A percentile compares a stretch with the other conserved stretches of the same genome.
phyloP scores from a whole-genome alignment of 2,888 invertebrate species.

The Leptura quadrifasciata region DNA sequence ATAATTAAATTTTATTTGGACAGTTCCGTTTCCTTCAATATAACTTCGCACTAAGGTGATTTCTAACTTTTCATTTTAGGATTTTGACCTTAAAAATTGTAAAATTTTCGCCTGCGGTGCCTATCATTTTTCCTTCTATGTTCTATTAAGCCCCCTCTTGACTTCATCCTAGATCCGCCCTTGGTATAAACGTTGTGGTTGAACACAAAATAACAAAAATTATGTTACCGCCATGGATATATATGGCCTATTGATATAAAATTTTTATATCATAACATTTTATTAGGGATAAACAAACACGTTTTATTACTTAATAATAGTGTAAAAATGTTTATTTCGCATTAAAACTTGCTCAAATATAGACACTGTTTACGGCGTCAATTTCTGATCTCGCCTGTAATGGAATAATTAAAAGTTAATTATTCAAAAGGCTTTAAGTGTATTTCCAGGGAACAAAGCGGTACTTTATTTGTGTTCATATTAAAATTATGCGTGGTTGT shows the following conservation, averaged over 20 bases:
- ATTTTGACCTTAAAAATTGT: no score
- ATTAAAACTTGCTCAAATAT: conserved; percentile 24
- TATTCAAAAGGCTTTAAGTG: conserved; percentile 29
- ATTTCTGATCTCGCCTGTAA: conserved; percentile 14
- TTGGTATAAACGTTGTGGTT: no score
- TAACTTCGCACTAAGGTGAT: no score
- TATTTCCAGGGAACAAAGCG: conserved; percentile 27
- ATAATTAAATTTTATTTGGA: no score
- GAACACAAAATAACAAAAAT: no score
- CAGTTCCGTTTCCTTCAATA: no score
- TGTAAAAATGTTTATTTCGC: conserved; percentile 30
- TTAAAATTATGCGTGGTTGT: conserved; percentile 9
- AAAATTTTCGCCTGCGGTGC: no score
- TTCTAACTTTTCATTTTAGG: no score
- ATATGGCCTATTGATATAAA: neutral
- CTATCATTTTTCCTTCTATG: no score
- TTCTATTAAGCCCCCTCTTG: no score
- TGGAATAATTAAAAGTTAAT: conserved; percentile 35
- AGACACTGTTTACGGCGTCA: conserved; percentile 21
- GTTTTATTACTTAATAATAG: conserved; percentile 19
- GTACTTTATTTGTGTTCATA: conserved; percentile 14
- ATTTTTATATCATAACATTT: neutral
- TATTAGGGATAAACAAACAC: conserved; percentile 23
- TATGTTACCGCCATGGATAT: neutral
- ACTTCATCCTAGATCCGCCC: no score